Base-by-base conservation (phyloP, 2,888 invertebrate species). In the Watsonalla cultraria region DNA sequence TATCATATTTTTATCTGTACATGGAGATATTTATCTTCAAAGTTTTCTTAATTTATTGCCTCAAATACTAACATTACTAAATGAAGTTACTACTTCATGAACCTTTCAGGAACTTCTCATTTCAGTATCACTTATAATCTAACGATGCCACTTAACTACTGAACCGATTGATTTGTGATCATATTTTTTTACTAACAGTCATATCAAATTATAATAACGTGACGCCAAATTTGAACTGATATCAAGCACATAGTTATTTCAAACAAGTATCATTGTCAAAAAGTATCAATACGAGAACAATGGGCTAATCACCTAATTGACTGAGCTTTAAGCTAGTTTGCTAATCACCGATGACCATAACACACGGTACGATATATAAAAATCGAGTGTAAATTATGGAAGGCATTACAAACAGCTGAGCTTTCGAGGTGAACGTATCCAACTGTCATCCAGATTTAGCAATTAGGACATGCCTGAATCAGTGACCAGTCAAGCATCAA, bases 331-430 rank as follows among this genome's bases (percentile, higher is more conserved):
- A 33, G 57, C 65, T 62, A 61, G 61, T 75, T 74, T 63, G 62
- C 67, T 75, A 75, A 77, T 75, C 54, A 70, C 62, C 61, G 46
- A 54, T 59, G 56, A 62, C 57, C 63, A 62, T 13, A 50, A 57
- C 60, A 60, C 61, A 59, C 59, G 67, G 57, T 59, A 66, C 64
- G 58, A 53, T 65, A 66, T 83, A 84, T 84, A 83, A 79, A 24
- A 82, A 70, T 59, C 58, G 56, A 54, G 58, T 60, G 66, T 68
- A 68, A 63, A 67, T 59, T 59, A 59, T 62, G 59, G 60, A 65
- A 66, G 60, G 57, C 59, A 64, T 72, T 66, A 81, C 70, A 72
- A 63, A 61, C 61, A 57, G 51, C 68, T 61, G 56, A 67, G 60
- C 73, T 73, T 74, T 81, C 72, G 54, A 56, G 53, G 68, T 61